Evolutionary conservation across 2,888 invertebrate genomes (phyloP).

Genomic region (Cerceris ruficornis): DNA sequence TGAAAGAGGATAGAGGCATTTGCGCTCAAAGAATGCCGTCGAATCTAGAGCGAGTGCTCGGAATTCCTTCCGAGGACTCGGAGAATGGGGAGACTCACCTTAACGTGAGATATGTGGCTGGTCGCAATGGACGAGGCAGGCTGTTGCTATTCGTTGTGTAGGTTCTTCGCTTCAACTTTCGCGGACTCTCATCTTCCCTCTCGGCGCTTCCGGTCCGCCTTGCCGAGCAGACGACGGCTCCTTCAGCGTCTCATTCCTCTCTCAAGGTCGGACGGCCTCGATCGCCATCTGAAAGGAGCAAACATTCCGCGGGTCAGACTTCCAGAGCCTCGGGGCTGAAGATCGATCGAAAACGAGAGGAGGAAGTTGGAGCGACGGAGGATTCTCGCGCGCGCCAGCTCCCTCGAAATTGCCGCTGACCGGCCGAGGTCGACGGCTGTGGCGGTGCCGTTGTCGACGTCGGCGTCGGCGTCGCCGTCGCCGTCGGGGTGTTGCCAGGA

Average conservation of each 20-base stretch:
- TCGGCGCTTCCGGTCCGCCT: conserved; percentile 54
- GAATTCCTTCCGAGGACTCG: neutral
- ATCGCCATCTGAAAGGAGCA: conserved; percentile 63
- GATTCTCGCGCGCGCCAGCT: conserved; percentile 29
- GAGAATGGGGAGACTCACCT: conserved; percentile 63
- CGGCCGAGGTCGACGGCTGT: conserved; percentile 2
- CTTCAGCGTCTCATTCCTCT: conserved; percentile 58
- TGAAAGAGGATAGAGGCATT: too few relatives aligned
- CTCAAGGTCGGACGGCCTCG: conserved; percentile 44
- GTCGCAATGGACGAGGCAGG: conserved; percentile 78
- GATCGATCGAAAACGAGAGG: neutral
- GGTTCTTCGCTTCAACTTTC: conserved; percentile 70
- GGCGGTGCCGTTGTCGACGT: too few relatives aligned
- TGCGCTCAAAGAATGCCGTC: too few relatives aligned
- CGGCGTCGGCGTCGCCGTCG: too few relatives aligned
- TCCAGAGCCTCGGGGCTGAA: neutral
- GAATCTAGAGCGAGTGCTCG: neutral
- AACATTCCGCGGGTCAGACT: neutral
- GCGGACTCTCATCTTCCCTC: conserved; percentile 68
- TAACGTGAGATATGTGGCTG: conserved; percentile 78
- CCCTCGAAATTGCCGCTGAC: conserved; percentile 30
- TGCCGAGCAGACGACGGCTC: conserved; percentile 48
- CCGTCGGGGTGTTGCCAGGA: conserved; percentile 44
- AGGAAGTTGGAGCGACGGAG: neutral
- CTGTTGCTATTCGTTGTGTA: conserved; percentile 76